Evolutionary conservation across 1,140 invertebrate species (phyloP).

Genomic region (Drosophila baimaii): DNA sequence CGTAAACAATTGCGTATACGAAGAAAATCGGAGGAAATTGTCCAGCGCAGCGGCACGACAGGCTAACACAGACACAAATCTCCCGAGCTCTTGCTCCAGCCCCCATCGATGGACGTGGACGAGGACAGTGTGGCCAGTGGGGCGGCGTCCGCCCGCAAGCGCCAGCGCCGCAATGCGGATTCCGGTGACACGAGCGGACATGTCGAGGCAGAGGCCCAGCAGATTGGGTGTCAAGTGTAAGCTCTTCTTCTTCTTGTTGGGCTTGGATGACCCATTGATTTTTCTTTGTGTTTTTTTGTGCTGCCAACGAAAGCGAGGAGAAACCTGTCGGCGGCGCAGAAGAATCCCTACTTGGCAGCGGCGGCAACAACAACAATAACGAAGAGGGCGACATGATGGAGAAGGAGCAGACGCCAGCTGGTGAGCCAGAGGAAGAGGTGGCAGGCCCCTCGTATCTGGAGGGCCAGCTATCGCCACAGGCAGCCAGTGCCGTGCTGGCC

Average conservation of each 20-base stretch:
- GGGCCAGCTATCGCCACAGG: conserved; percentile 2
- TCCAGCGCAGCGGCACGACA: background rate
- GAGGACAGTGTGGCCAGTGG: conserved; percentile 16
- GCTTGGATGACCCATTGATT: conserved; percentile 43
- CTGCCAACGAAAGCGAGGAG: conserved; percentile 7
- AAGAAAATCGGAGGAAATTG: conserved; percentile 5
- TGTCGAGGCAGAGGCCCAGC: conserved; percentile 2
- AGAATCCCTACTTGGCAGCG: background rate
- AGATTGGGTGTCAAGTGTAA: conserved; percentile 23
- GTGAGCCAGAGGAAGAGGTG: background rate
- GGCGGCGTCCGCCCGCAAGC: conserved; percentile 46
- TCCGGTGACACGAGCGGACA: conserved; percentile 12
- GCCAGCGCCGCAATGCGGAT: conserved; percentile 44
- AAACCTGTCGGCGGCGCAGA: conserved; percentile 3
- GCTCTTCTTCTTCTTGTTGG: conserved; percentile 11
- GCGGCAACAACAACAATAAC: conserved; percentile 25
- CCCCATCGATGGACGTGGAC: conserved; percentile 48
- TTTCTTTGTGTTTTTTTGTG: background rate
- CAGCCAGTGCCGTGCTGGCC: conserved; percentile 20
- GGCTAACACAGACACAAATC: background rate
- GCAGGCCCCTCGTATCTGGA: conserved; percentile 2
- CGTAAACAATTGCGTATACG: conserved; percentile 65
- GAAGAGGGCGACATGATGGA: conserved; percentile 7
- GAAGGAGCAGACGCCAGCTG: background rate
- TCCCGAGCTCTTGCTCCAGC: background rate